These are phyloP conservation scores for Platalea minor DNA, from an alignment of 2,797 vertebrate genomes.

Conservation along the genomic window DNA sequence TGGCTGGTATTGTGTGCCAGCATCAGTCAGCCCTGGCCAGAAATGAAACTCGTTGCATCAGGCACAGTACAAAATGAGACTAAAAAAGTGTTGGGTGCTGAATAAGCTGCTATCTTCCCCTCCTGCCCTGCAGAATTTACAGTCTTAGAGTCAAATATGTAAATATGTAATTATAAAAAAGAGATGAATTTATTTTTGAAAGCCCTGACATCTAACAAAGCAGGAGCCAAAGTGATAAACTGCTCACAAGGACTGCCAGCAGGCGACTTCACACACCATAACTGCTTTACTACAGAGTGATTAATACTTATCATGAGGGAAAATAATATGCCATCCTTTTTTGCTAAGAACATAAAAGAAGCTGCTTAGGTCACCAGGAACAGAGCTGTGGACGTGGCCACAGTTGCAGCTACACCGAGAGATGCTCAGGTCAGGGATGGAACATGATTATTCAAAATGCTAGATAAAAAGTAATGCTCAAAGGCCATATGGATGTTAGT, in stretches of 20 bases:
- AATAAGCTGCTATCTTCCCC: background rate
- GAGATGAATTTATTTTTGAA: conserved; percentile 10
- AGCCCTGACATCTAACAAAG: background rate
- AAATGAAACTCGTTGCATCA: background rate
- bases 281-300: conserved; percentile 17
- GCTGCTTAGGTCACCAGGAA: conserved; percentile 19
- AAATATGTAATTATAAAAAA: conserved; percentile 4
- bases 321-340: conserved; percentile 35
- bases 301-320: conserved; percentile 35
- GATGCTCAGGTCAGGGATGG: background rate
- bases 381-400: background rate
- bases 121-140: background rate
- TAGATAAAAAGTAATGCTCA: background rate
- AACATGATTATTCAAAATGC: background rate
- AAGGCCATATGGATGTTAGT: background rate
- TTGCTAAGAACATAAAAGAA: conserved; percentile 32
- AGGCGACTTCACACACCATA: conserved; percentile 6
- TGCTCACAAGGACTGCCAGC: conserved; percentile 28
- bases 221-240: conserved; percentile 20
- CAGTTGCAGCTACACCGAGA: background rate
- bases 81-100: background rate
- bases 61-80: background rate
- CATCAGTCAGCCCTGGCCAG: background rate
- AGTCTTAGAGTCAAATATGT: background rate
- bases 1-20: background rate